Percentiles rank a stretch among this genome's conserved stretches.
Evolutionary conservation across 2,113 vertebrate species (phyloP).

Genomic region (Echinops telfairi): DNA sequence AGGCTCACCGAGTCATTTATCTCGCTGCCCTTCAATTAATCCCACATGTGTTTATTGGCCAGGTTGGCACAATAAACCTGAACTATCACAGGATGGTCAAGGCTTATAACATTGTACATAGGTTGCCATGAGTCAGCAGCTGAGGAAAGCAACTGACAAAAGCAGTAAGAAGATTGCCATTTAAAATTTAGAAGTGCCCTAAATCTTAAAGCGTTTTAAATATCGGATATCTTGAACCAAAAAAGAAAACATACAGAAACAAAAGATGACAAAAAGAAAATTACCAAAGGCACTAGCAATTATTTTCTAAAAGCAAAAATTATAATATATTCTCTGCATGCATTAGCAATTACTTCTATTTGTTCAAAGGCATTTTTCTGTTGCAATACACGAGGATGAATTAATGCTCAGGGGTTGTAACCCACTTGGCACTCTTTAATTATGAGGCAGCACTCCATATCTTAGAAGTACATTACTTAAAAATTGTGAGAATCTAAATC

Average conservation of each 20-base stretch:
- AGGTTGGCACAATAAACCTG: neutral
- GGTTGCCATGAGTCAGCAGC: neutral
- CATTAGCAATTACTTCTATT: conserved; percentile 46
- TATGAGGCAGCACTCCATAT: conserved; percentile 20
- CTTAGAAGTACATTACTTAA: conserved; percentile 53
- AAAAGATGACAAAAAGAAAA: conserved; percentile 12
- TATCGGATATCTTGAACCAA: neutral
- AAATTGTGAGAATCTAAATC: conserved; percentile 57
- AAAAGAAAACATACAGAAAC: neutral
- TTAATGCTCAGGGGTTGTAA: conserved; percentile 53
- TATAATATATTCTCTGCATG: neutral
- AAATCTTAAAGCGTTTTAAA: neutral
- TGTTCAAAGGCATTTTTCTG: conserved; percentile 34
- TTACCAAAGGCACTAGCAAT: neutral
- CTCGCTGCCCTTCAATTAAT: no score
- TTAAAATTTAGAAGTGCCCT: neutral
- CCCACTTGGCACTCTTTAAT: conserved; percentile 60
- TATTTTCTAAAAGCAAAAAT: neutral
- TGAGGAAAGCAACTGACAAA: neutral
- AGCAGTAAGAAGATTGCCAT: neutral
- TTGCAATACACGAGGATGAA: conserved; percentile 52
- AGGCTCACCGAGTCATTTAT: no score
- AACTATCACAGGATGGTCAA: neutral
- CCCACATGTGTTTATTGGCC: no score
- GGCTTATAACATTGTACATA: neutral